Conservation (phyloP, 37 sponge, comb jelly and placozoan species). For the Amphimedon queenslandica region DNA sequence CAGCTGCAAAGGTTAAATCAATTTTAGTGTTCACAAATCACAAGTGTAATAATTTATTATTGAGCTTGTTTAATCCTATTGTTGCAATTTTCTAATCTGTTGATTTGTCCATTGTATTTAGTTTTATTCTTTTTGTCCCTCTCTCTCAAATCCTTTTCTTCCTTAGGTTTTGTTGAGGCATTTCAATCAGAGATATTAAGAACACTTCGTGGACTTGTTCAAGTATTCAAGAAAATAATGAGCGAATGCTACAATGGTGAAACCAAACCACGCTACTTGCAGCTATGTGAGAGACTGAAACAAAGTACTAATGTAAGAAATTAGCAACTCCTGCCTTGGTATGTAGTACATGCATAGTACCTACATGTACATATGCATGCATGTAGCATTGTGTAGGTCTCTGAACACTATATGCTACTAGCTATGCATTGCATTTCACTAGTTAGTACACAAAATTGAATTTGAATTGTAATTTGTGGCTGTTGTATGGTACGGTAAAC, state of each 20-base stretch:
- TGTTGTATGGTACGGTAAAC: no score
- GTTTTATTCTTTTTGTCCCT: neutral
- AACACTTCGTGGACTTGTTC: constrained; percentile 13
- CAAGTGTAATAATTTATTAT: neutral
- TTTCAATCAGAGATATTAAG: neutral
- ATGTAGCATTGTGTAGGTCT: neutral
- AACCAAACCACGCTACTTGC: constrained; percentile 5
- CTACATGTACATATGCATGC: neutral
- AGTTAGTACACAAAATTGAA: no score
- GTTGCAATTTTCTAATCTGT: neutral
- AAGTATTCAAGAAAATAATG: neutral
- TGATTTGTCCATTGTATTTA: neutral
- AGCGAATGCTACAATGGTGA: neutral
- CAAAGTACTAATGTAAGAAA: constrained; percentile 32
- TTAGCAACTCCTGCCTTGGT: no score
- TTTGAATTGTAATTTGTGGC: no score
- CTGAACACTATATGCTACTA: neutral
- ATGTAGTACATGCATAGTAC: neutral
- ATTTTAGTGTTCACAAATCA: no score
- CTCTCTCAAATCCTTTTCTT: neutral
- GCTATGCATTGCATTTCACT: neutral
- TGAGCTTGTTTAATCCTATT: neutral
- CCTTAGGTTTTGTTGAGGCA: constrained; percentile 26
- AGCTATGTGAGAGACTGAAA: constrained; percentile 31
- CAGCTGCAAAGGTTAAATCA: no score